A percentile compares a stretch with the other conserved stretches of the same genome.
Evolutionary conservation across 2,113 vertebrate genomes (phyloP).

Genomic region (Neotoma lepida): DNA sequence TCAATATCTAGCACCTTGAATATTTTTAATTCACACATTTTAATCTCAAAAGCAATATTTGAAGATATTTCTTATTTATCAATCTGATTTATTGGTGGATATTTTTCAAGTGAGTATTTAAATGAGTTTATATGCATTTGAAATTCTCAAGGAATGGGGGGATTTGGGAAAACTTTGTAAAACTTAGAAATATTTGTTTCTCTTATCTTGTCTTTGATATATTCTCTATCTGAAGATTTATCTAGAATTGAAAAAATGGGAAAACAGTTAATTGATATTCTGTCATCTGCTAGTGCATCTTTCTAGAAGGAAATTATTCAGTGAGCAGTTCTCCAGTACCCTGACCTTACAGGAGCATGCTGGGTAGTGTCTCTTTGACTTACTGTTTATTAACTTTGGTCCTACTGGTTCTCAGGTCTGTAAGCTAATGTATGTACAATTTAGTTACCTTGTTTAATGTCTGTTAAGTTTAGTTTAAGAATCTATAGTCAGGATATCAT

Average conservation of each 20-base stretch:
- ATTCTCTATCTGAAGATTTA: constrained; percentile 63
- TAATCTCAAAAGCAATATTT: constrained; percentile 37
- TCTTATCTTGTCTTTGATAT: constrained; percentile 67
- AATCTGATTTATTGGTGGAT: not conserved
- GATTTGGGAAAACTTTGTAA: constrained; percentile 59
- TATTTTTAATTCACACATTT: not conserved
- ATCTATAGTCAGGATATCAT: not conserved
- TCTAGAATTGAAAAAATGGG: constrained; percentile 69
- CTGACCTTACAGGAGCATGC: constrained; percentile 52
- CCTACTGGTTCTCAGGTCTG: constrained; percentile 34
- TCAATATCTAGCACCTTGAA: constrained; percentile 34
- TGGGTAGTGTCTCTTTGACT: constrained; percentile 54
- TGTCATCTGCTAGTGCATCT: constrained; percentile 71
- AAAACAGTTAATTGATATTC: constrained; percentile 84
- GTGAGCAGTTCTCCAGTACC: constrained; percentile 70
- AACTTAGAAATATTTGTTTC: constrained; percentile 61
- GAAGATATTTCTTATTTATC: constrained; percentile 12
- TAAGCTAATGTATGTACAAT: constrained; percentile 59
- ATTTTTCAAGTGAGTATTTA: not conserved
- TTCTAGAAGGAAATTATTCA: constrained; percentile 65
- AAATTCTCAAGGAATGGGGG: constrained; percentile 57
- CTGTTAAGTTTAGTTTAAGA: constrained; percentile 50
- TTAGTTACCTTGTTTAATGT: constrained; percentile 59
- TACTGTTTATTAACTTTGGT: constrained; percentile 55
- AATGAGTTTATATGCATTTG: constrained; percentile 65